Percentiles rank a stretch among this genome's conserved stretches.
Evolutionary conservation across 92 coral and sea anemone species (phyloP).

Genomic region (Parazoanthus swiftii): DNA sequence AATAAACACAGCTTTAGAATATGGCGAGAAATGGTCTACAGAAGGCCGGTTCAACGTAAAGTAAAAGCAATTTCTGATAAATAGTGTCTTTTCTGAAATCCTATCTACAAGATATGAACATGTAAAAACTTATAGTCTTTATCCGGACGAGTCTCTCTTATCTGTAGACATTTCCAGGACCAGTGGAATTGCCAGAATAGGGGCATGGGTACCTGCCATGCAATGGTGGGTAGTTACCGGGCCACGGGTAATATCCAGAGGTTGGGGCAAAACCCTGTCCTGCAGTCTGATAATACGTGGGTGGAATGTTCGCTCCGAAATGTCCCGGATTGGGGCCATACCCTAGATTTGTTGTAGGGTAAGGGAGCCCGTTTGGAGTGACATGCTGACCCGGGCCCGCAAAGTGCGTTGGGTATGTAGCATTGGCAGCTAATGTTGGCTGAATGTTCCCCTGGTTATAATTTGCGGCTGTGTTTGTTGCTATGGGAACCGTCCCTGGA

Average conservation of each 20-base stretch:
- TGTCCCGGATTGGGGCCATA: slow-evolving; percentile 25
- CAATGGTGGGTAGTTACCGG: slow-evolving; percentile 65
- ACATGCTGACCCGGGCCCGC: slow-evolving; percentile 9
- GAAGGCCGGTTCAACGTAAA: not conserved
- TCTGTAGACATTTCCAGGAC: slow-evolving; percentile 35
- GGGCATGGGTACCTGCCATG: slow-evolving; percentile 49
- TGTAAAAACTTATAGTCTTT: not conserved
- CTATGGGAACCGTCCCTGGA: slow-evolving; percentile 37
- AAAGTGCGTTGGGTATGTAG: slow-evolving; percentile 12
- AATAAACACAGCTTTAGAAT: not conserved
- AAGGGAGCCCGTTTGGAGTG: slow-evolving; percentile 17
- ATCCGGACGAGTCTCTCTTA: not conserved
- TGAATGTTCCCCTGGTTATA: slow-evolving; percentile 18
- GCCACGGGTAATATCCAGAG: slow-evolving; percentile 74
- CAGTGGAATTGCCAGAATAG: slow-evolving; percentile 16
- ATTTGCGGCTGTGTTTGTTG: slow-evolving; percentile 3
- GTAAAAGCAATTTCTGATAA: slow-evolving; percentile 15
- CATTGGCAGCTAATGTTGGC: slow-evolving; percentile 8
- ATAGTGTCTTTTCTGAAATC: slow-evolving; percentile 2
- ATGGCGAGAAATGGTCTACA: not conserved
- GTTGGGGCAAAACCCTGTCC: slow-evolving; percentile 44
- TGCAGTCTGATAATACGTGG: slow-evolving; percentile 58
- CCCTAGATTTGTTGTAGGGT: slow-evolving; percentile 40
- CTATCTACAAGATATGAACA: slow-evolving; percentile 11
- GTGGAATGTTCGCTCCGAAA: slow-evolving; percentile 46